Percentiles rank a stretch among this genome's conserved stretches.
Evolutionary conservation across 1,140 invertebrate species (phyloP).

Genomic region (Brachionus sp.): DNA sequence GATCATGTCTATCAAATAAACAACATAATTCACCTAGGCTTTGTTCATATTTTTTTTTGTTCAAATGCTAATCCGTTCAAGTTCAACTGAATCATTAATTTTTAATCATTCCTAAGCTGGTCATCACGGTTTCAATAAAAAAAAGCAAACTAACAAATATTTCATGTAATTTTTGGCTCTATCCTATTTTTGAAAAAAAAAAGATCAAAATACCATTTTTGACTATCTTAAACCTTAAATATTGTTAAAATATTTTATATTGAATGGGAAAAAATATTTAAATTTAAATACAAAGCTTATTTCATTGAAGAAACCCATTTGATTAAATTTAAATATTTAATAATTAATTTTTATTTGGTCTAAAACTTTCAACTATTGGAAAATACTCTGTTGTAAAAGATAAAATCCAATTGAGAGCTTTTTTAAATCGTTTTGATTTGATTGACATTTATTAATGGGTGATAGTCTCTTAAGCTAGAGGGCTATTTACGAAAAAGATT

Average conservation of each 20-base stretch:
- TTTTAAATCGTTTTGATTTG: no score
- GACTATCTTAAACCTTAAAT: neutral
- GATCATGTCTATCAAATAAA: slow-evolving; percentile 41
- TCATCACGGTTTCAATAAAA: neutral
- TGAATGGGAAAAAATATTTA: neutral
- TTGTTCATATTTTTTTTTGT: slow-evolving; percentile 8
- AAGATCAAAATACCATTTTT: neutral
- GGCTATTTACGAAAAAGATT: no score
- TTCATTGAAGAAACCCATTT: no score
- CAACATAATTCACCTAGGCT: slow-evolving; percentile 17
- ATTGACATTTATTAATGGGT: no score
- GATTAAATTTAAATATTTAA: no score
- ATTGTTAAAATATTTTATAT: neutral
- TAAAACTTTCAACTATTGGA: no score
- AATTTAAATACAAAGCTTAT: neutral
- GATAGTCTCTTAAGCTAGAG: no score
- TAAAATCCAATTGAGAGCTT: no score
- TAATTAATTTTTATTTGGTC: no score
- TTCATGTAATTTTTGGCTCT: neutral
- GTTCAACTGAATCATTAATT: slow-evolving; percentile 37
- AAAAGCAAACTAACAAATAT: neutral
- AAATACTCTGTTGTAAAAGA: no score
- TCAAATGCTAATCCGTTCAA: slow-evolving; percentile 29
- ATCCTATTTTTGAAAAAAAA: neutral
- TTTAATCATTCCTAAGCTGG: neutral